Conservation (phyloP, 2,113 vertebrate genomes). For the Semicossyphus pulcher region DNA sequence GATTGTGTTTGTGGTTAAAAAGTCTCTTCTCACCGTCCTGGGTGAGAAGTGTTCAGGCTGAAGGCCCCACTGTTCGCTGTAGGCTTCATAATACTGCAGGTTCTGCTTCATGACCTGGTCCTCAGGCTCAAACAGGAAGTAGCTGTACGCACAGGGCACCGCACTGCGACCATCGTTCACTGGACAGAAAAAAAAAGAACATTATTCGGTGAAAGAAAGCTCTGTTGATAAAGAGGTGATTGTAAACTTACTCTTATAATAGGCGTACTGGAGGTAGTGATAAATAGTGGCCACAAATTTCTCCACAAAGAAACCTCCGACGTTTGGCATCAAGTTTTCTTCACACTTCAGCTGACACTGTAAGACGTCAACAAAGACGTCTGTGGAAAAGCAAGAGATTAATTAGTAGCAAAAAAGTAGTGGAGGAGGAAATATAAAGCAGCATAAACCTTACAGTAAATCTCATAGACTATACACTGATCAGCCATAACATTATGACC, state of each 20-base stretch:
- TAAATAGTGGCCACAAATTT: slow-evolving; percentile 92
- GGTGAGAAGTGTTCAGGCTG: slow-evolving; percentile 85
- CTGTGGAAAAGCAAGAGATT: slow-evolving; percentile 68
- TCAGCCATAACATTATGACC: no score
- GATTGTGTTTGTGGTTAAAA: no score
- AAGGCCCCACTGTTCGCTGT: slow-evolving; percentile 87
- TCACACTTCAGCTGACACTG: slow-evolving; percentile 89
- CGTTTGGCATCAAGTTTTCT: slow-evolving; percentile 85
- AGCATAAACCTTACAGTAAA: neutral
- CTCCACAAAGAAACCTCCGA: slow-evolving; percentile 90
- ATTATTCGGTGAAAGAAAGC: neutral
- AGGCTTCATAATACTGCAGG: slow-evolving; percentile 89
- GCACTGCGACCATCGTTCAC: slow-evolving; percentile 88
- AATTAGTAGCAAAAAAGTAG: no score
- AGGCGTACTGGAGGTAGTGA: slow-evolving; percentile 92
- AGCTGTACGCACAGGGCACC: slow-evolving; percentile 87
- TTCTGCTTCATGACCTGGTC: slow-evolving; percentile 92
- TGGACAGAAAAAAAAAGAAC: slow-evolving; percentile 49
- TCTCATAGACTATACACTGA: no score
- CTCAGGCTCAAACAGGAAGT: slow-evolving; percentile 88
- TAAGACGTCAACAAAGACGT: slow-evolving; percentile 84
- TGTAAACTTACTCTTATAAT: slow-evolving; percentile 88
- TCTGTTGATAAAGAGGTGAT: neutral
- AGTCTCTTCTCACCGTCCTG: slow-evolving; percentile 74
- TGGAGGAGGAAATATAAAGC: no score